A percentile compares a stretch with the other conserved stretches of the same genome.
phyloP scores from a whole-genome alignment of 2,113 vertebrate species.

The Aphelocoma coerulescens region DNA sequence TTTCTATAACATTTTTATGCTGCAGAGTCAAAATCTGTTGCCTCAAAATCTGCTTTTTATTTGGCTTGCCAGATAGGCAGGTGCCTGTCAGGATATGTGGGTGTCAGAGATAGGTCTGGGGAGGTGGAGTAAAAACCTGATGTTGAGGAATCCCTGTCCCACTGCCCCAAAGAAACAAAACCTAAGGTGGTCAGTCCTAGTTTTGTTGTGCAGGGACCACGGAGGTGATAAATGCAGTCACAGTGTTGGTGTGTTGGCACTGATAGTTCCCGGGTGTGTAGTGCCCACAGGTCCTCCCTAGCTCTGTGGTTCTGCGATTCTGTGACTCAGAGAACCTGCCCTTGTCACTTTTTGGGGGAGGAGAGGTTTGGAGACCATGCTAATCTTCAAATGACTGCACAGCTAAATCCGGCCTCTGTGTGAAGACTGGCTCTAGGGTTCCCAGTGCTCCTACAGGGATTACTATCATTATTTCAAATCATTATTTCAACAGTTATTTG shows the following conservation, averaged over 20 bases:
- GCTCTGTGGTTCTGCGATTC: neutral
- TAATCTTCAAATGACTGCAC: neutral
- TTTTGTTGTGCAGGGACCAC: neutral
- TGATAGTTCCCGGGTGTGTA: neutral
- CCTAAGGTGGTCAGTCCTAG: rapidly evolving
- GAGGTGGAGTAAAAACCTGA: neutral
- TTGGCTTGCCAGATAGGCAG: neutral
- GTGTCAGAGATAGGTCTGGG: neutral
- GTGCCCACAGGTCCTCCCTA: neutral
- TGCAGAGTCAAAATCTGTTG: neutral
- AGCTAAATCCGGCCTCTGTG: neutral
- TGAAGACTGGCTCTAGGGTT: neutral
- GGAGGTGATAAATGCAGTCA: neutral
- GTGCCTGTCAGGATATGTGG: neutral
- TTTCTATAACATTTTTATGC: neutral
- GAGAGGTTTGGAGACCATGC: neutral
- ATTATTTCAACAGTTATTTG: neutral
- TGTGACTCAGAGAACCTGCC: neutral
- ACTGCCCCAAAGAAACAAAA: rapidly evolving
- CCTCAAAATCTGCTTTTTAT: neutral
- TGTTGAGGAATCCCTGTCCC: neutral
- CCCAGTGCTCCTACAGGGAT: neutral
- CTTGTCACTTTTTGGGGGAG: neutral
- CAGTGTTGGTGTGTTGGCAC: neutral
- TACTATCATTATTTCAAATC: neutral